Evolutionary conservation across 2,797 vertebrate species (phyloP).

Genomic region (Schizothorax lantsangensis): DNA sequence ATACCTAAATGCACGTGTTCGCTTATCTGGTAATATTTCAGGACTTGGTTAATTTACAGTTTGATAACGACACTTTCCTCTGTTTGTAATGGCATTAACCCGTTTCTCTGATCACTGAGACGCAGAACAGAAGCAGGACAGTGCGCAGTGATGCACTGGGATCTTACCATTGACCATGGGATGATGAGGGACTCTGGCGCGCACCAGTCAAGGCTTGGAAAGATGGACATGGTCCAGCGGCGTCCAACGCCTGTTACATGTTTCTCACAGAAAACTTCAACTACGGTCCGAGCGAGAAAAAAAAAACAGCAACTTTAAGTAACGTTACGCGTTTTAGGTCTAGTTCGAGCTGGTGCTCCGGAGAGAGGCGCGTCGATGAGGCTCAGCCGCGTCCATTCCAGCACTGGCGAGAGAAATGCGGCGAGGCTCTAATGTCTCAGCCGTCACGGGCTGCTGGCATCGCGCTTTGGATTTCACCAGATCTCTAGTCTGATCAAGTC

Average conservation of each 20-base stretch:
- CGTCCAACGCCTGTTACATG: constrained; percentile 45
- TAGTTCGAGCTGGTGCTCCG: constrained; percentile 42
- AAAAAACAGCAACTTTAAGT: not conserved
- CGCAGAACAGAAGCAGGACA: not conserved
- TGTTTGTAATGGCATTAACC: not conserved
- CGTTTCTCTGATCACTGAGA: not conserved
- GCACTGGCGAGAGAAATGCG: constrained; percentile 59
- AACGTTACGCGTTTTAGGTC: constrained; percentile 21
- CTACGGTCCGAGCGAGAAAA: not conserved
- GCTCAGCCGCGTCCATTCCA: constrained; percentile 61
- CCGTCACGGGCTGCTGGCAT: constrained; percentile 70
- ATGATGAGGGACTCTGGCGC: constrained; percentile 66
- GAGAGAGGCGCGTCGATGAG: constrained; percentile 58
- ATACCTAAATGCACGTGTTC: not conserved
- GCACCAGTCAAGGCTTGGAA: constrained; percentile 54
- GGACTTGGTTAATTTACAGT: not conserved
- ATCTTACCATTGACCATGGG: constrained; percentile 81
- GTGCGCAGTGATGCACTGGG: not conserved
- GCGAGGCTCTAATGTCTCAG: constrained; percentile 64
- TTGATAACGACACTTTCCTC: too few species aligned
- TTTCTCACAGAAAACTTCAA: constrained; percentile 17
- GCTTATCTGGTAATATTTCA: not conserved
- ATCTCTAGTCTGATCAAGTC: constrained; percentile 74
- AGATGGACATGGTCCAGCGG: constrained; percentile 50
- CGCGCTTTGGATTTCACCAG: constrained; percentile 68